Evolutionary conservation across 2,797 vertebrate species (phyloP).

Genomic region (Corythornis leucogaster): DNA sequence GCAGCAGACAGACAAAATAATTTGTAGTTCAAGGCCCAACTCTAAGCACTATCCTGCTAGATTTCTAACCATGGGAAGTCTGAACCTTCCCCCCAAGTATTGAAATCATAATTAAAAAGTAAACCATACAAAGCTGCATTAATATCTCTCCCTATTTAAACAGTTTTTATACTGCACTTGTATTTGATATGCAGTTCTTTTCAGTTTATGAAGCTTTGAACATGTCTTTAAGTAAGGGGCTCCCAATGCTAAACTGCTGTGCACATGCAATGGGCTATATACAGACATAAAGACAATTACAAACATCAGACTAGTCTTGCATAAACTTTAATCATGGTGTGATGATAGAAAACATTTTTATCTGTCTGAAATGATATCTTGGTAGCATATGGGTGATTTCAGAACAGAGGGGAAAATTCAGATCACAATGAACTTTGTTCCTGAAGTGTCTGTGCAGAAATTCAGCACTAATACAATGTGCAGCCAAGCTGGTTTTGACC

Average conservation of each 20-base stretch:
- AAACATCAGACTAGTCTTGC: background rate
- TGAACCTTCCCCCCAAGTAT: background rate
- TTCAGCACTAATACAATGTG: background rate
- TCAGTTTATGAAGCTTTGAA: background rate
- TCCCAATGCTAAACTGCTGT: background rate
- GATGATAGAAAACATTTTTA: background rate
- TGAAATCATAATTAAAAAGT: background rate
- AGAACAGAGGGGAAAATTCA: background rate
- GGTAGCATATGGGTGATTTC: background rate
- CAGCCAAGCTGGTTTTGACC: background rate
- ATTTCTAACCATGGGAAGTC: background rate
- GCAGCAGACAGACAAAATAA: conserved; percentile 51
- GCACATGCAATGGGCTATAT: background rate
- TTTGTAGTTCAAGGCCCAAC: conserved; percentile 43
- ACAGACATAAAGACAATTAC: background rate
- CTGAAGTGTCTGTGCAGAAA: background rate
- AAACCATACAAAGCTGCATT: background rate
- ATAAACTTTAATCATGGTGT: background rate
- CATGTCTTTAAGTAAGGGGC: background rate
- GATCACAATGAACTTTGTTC: background rate
- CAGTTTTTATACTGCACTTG: background rate
- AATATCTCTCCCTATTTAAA: background rate
- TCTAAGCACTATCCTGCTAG: background rate
- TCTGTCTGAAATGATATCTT: background rate
- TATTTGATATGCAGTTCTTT: background rate